Evolutionary conservation across 2,797 vertebrate species (phyloP).

Genomic region (Lycodopsis pacificus): DNA sequence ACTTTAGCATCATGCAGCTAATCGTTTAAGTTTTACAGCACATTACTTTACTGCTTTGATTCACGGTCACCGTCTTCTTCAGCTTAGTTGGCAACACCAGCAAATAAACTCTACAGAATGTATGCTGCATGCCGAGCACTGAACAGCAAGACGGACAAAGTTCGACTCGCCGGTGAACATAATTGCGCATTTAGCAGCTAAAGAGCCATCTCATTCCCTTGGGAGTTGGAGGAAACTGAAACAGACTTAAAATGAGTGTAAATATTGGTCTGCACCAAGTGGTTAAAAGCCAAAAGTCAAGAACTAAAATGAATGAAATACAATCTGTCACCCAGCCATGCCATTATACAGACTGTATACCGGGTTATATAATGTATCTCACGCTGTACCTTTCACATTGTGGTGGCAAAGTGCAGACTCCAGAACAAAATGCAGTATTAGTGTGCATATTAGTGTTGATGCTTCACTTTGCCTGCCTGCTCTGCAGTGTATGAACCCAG

Average conservation of each 20-base stretch:
- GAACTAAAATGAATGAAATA: not conserved
- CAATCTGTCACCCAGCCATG: not conserved
- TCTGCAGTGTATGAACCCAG: not conserved
- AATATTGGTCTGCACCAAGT: not conserved
- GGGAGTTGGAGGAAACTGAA: not conserved
- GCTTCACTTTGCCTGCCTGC: conserved; percentile 24
- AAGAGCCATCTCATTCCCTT: not conserved
- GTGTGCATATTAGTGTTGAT: not conserved
- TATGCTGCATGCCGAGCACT: not conserved
- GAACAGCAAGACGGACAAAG: not conserved
- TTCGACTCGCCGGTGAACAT: not conserved
- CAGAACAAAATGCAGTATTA: not conserved
- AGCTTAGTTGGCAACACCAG: not conserved
- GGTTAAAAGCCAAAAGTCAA: not conserved
- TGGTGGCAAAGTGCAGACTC: not conserved
- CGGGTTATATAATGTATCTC: not conserved
- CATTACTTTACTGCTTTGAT: not conserved
- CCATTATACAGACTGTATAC: not conserved
- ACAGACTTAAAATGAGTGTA: not conserved
- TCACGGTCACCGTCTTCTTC: not conserved
- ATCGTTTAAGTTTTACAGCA: not conserved
- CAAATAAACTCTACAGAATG: not conserved
- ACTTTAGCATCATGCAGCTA: not conserved
- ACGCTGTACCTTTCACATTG: not conserved
- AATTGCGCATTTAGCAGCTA: not conserved